phyloP scores from a whole-genome alignment of 1,140 invertebrate species.

The Hypothenemus hampei region DNA sequence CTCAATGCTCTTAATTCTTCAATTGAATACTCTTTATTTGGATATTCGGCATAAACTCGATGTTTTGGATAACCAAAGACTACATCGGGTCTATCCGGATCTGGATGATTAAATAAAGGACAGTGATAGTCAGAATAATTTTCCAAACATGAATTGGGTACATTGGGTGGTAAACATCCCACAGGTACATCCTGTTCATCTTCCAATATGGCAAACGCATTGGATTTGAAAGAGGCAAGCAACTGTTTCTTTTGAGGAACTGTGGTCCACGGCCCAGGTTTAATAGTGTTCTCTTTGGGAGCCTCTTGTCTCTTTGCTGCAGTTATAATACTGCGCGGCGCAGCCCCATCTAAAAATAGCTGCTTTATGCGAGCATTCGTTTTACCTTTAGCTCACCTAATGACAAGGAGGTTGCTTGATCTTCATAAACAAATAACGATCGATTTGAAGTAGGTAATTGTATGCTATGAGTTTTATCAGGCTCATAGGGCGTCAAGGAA shows the following conservation, averaged over 20 bases:
- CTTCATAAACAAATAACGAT: slow-evolving; percentile 6
- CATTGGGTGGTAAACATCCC: slow-evolving; percentile 38
- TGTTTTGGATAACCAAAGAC: slow-evolving; percentile 56
- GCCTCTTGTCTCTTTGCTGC: slow-evolving; percentile 52
- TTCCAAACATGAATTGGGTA: slow-evolving; percentile 49
- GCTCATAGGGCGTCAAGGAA: too few species aligned
- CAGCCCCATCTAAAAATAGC: slow-evolving; percentile 13
- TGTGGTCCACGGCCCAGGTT: slow-evolving; percentile 59
- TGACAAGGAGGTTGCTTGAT: background rate
- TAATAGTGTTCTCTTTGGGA: slow-evolving; percentile 58
- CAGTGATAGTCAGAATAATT: slow-evolving; percentile 51
- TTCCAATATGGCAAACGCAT: slow-evolving; percentile 51
- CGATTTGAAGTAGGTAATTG: too few species aligned
- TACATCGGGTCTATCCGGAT: slow-evolving; percentile 53
- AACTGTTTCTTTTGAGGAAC: slow-evolving; percentile 35
- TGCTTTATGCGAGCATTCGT: background rate
- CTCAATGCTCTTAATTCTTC: slow-evolving; percentile 58
- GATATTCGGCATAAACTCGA: slow-evolving; percentile 54
- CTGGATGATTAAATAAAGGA: slow-evolving; percentile 50
- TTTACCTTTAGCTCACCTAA: background rate
- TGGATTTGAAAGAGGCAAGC: slow-evolving; percentile 22
- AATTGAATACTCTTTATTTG: slow-evolving; percentile 58
- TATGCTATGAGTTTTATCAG: too few species aligned
- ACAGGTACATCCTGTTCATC: slow-evolving; percentile 46
- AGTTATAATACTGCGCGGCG: slow-evolving; percentile 50